Conservation (phyloP, 2,113 vertebrate species). For the Pongo abelii region DNA sequence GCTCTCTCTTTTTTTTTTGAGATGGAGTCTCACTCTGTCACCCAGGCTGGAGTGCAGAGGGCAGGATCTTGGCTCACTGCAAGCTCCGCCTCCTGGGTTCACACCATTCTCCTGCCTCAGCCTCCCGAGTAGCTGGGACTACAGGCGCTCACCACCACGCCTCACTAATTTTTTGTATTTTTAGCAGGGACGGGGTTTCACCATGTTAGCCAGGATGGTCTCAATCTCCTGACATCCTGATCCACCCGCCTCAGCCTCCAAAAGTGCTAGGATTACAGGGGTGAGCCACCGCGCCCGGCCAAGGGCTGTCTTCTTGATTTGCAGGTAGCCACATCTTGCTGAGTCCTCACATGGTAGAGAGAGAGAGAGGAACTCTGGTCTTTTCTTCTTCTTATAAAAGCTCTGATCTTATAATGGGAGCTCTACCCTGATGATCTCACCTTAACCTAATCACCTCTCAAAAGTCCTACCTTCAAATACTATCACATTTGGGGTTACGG, state of each 20-base stretch:
- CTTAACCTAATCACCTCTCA: neutral
- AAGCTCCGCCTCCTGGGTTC: too few relatives aligned
- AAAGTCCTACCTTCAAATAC: neutral
- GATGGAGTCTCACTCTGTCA: rapidly evolving
- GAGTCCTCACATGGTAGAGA: neutral
- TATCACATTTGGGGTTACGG: neutral
- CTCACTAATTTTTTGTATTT: too few relatives aligned
- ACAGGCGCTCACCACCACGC: rapidly evolving
- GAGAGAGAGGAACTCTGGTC: neutral
- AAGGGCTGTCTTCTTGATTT: rapidly evolving
- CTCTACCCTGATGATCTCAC: neutral
- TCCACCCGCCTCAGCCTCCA: rapidly evolving
- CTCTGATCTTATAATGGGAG: neutral
- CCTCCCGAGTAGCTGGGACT: too few relatives aligned
- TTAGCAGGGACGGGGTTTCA: too few relatives aligned
- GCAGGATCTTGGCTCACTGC: rapidly evolving
- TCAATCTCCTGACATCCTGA: too few relatives aligned
- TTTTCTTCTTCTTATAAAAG: neutral
- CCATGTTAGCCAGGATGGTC: too few relatives aligned
- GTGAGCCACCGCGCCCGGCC: rapidly evolving
- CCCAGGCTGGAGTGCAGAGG: too few relatives aligned
- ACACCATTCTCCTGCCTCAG: too few relatives aligned
- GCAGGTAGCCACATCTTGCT: neutral
- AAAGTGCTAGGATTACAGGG: too few relatives aligned
- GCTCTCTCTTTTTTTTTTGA: too few relatives aligned